A percentile compares a stretch with the other conserved stretches of the same genome.
These are phyloP conservation scores for Plagodis dolabraria DNA, from an alignment of 2,888 invertebrate genomes.

Conservation along the genomic window DNA sequence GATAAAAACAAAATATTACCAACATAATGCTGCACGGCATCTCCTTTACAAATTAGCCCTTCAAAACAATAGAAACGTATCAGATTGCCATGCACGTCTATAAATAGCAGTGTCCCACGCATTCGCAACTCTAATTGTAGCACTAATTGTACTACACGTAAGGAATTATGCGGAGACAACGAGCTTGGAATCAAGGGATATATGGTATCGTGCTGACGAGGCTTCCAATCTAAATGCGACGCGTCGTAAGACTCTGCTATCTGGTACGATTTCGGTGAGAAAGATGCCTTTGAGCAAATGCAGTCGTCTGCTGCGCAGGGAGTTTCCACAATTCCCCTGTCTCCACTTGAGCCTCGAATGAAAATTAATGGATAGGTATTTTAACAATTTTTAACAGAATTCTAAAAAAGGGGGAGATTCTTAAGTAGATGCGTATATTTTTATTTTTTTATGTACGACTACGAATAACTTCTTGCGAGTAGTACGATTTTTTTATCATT, in stretches of 20 bases:
- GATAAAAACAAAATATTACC: neutral
- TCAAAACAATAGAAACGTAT: constrained; percentile 19
- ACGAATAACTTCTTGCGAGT: too few species aligned
- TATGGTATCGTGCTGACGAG: neutral
- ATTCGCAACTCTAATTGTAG: constrained; percentile 34
- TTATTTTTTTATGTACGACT: too few species aligned
- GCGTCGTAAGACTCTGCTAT: neutral
- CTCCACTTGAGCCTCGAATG: too few species aligned
- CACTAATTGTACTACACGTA: constrained; percentile 33
- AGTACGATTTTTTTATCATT: too few species aligned
- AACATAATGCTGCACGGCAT: neutral
- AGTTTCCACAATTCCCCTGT: too few species aligned
- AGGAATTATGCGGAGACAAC: constrained; percentile 6
- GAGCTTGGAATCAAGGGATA: constrained; percentile 9
- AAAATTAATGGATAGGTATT: too few species aligned
- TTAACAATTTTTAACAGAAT: too few species aligned
- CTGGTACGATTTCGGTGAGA: too few species aligned
- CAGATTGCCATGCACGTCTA: constrained; percentile 27
- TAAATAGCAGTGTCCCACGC: constrained; percentile 34
- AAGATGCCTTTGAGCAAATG: too few species aligned
- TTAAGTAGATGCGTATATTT: too few species aligned
- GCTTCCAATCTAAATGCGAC: neutral
- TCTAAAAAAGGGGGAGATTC: too few species aligned
- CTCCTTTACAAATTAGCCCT: constrained; percentile 27
- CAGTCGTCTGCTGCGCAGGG: too few species aligned